These are phyloP conservation scores for Chinchilla lanigera DNA, from an alignment of 2,113 vertebrate genomes.

Conservation along the genomic window DNA sequence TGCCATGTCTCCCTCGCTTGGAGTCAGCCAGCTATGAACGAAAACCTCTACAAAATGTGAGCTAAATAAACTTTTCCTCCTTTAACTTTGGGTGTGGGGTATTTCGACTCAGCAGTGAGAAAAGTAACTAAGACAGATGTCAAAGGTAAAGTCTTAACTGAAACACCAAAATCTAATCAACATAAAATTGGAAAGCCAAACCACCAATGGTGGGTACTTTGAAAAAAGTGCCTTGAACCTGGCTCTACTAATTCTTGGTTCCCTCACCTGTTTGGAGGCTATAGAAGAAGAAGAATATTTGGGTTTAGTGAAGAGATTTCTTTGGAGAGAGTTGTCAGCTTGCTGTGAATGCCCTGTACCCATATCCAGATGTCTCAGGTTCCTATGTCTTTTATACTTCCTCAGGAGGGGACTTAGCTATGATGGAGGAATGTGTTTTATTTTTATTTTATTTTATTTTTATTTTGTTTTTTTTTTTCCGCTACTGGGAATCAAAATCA, in stretches of 20 bases:
- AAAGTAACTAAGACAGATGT: not conserved
- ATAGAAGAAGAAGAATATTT: not conserved
- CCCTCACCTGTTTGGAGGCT: not conserved
- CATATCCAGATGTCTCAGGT: not conserved
- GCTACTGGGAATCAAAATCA: too few species aligned
- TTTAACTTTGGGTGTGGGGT: not conserved
- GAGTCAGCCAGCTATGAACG: not conserved
- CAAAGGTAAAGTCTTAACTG: slow-evolving; percentile 8
- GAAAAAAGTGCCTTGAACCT: slow-evolving; percentile 7
- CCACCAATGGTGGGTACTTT: not conserved
- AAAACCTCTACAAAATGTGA: not conserved
- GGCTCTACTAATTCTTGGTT: not conserved
- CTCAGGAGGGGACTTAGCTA: not conserved
- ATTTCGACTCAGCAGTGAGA: not conserved
- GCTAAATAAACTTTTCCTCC: not conserved
- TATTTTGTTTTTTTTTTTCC: too few species aligned
- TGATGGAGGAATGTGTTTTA: not conserved
- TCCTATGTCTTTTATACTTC: not conserved
- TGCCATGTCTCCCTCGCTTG: not conserved
- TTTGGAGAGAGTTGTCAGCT: not conserved
- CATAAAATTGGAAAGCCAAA: not conserved
- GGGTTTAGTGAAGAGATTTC: not conserved
- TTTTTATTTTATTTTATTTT: too few species aligned
- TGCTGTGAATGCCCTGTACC: not conserved
- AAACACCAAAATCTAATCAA: not conserved